Evolutionary conservation across 2,113 vertebrate genomes (phyloP), one percentile per base, ranked within the genome.

Genomic region (Mugil cephalus): DNA sequence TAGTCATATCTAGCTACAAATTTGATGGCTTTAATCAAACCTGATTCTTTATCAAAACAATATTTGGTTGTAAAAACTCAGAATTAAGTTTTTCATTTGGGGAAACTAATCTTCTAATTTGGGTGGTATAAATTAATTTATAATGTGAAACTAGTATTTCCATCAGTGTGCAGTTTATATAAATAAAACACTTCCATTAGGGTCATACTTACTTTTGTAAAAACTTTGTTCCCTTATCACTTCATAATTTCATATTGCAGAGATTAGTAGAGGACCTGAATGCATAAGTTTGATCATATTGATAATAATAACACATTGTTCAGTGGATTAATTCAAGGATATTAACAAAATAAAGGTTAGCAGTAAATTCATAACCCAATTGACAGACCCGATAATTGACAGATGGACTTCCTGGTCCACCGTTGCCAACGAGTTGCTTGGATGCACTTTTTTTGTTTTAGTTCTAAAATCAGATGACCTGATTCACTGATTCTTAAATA

Each of bases 21-120:
- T 80, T 83, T 67, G 35, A 79, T 69, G 59, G 24, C 11, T 78
- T 71, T 83, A 67, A 81, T 71, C 74, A 53, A 77, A 66, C 59
- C 56, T 67, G 61, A 78, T 15, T 71, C 17, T 58, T 85, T 87
- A 87, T 91, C 77, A 72, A 67, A 75, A 36, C 21, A 82, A 77
- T 51, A 24, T 69, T 75, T 75, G 51, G n/a, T 61, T 67, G 35
- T 18, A 42, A 38, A 60, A 43, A 51, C 59, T 43, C 13, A 40
- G n/a, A 73, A 51, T 65, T 14, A 69, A n/a, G 52, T 36, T 79
- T 82, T 55, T 50, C 19, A 75, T 56, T 64, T 50, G n/a, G 24
- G 71, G 76, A 74, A 69, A 59, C 30, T 55, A 46, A 40, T 74
- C 21, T 66, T 12, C 48, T 55, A 45, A 55, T 52, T 68, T n/a